Evolutionary conservation across 1,140 invertebrate genomes (phyloP), one percentile per base, ranked within the genome.

Genomic region (Saccostrea glomerata): DNA sequence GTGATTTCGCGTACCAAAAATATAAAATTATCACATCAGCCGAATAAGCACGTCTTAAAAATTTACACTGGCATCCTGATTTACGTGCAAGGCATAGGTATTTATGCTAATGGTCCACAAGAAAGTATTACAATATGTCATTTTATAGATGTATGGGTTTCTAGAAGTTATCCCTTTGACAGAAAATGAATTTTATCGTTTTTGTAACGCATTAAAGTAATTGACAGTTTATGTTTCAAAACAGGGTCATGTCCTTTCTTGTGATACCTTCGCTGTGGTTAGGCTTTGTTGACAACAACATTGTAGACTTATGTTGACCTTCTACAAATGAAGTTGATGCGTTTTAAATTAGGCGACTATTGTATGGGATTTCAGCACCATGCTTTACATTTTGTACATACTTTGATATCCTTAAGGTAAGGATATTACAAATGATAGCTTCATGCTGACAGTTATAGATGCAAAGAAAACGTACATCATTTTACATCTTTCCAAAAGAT

Each of bases 391-490:
- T 77, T 77, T 77, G 70, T 77, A 30, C 70, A 77, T 25, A 15
- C 23, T 77, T 77, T 77, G 70, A 77, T 30, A 36, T 77, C 70
- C 70, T 30, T 77, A 36, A 77, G 70, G 70, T 77, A 25, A 12
- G 70, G 15, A 25, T 30, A 77, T 36, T 15, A 36, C 25, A 77
- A 77, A 77, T 30, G 70, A 77, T 30, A 30, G 23, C 25, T 77
- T 77, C 70, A 77, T 77, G 30, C 70, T 77, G 70, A 77, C 70
- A 77, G 70, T 77, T 77, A 77, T 77, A 25, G 70, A 77, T 77
- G 36, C 25, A 77, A 77, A 77, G 70, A 77, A 77, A 30, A 77
- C 30, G 25, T 77, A 77, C 70, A 77, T 77, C 25, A 77, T 77
- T 73, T 25, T 73, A 23, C 70, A n/a, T 36, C 23, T 73, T 77